Base-by-base conservation (phyloP, 2,888 invertebrate species). In the Caenorhabditis virilis region DNA sequence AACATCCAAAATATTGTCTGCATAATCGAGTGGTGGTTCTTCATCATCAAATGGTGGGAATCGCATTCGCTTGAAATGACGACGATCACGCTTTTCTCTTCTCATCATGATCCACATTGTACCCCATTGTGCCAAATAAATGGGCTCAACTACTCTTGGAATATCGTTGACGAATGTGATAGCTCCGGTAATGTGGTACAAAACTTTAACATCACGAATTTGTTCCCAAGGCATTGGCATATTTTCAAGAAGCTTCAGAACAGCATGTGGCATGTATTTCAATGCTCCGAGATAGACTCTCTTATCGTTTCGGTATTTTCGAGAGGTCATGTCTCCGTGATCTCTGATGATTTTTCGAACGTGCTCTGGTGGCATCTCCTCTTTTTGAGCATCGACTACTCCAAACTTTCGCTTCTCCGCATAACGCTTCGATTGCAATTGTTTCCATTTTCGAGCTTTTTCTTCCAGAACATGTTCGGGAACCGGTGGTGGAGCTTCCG, bases 171-270 rank as follows among this genome's bases (percentile, higher is more conserved):
- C 95, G 86, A 99, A 99, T 7, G 98, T 97, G 65, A 99, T 99
- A 15, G 98, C 98, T 46, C 98, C 98, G 9, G 98, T 99, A 65
- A 98, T 97, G 83, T 99, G 98, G 84, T 98, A 99, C 25, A 98
- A 86, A 13, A 75, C 95, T 86, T 93, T 92, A 0, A 95, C 95
- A 85, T 98, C 98, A 65, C 98, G 88, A 68, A 99, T 98, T 86
- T 99, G 98, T 85, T 99, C 98, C 98, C 98, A 99, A 0, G 98
- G 98, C 98, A 98, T 98, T 0, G 98, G 98, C 98, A 99, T 99
- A 85, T 99, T 99, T 85, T 99, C 98, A 61, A 99, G 85, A 1
- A 99, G 88, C 83, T 99, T 99, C 88, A 99, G 90, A 6, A 99
- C 95, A 7, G 98, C 98, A 87, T 99, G 98, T 0, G 98, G 98